Conservation (phyloP, 2,888 invertebrate species). For the Caenorhabditis uteleia region DNA sequence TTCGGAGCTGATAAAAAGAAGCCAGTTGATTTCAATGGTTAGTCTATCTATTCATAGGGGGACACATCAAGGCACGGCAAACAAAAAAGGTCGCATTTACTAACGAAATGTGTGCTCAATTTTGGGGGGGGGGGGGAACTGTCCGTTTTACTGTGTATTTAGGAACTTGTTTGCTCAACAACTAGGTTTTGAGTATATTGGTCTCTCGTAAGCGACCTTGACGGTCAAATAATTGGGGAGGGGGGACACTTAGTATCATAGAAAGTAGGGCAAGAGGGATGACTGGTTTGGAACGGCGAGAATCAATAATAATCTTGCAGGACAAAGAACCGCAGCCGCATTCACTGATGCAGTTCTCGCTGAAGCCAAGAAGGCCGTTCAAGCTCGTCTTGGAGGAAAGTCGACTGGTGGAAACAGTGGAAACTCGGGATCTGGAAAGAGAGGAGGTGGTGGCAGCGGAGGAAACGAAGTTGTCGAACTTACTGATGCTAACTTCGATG, state of each 20-base stretch:
- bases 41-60: constrained; percentile 6
- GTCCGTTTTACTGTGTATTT: constrained; percentile 19
- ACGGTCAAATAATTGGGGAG: constrained; percentile 5
- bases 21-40: constrained; percentile 81
- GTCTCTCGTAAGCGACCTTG: constrained; percentile 18
- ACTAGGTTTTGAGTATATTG: constrained; percentile 16
- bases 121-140: background rate
- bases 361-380: constrained; percentile 77
- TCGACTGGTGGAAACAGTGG: constrained; percentile 10
- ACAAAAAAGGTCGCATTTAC: background rate
- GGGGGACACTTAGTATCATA: constrained; percentile 11
- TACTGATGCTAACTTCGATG: constrained; percentile 93
- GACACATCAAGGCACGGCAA: no score
- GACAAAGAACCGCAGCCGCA: constrained; percentile 80
- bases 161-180: constrained; percentile 36
- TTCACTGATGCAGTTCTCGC: constrained; percentile 85
- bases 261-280: background rate
- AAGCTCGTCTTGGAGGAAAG: constrained; percentile 61
- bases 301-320: constrained; percentile 23
- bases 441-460: constrained; percentile 40
- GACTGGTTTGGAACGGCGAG: background rate
- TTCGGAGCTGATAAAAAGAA: constrained; percentile 84
- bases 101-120: constrained; percentile 1
- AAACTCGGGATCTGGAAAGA: constrained; percentile 25
- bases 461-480: constrained; percentile 82